A percentile compares a stretch with the other conserved stretches of the same genome.
These are phyloP conservation scores for Stenodema calcarata DNA, from an alignment of 2,888 invertebrate species.

Conservation along the genomic window DNA sequence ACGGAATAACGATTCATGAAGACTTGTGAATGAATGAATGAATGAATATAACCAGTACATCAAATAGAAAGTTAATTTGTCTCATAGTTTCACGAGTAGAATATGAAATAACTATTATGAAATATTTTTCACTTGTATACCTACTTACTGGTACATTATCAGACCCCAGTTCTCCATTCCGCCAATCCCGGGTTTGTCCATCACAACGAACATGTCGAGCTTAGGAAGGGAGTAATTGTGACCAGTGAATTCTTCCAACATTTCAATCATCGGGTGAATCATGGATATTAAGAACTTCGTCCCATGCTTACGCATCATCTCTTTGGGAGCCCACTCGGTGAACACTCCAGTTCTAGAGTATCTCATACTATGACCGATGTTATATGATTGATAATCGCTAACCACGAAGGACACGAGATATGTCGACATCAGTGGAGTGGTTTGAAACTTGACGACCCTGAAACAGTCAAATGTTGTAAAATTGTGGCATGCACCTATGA, in stretches of 20 bases:
- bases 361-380: slow-evolving; percentile 57
- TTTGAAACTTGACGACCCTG: slow-evolving; percentile 71
- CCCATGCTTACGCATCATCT: slow-evolving; percentile 71
- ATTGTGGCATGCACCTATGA: no score
- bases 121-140: no score
- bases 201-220: slow-evolving; percentile 88
- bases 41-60: no score
- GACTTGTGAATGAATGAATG: no score
- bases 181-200: slow-evolving; percentile 80
- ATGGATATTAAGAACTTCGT: slow-evolving; percentile 71
- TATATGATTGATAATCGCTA: slow-evolving; percentile 53
- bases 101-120: no score
- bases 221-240: slow-evolving; percentile 78
- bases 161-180: slow-evolving; percentile 89
- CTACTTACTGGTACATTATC: slow-evolving; percentile 65
- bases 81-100: no score
- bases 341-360: slow-evolving; percentile 64
- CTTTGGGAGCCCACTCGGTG: slow-evolving; percentile 73
- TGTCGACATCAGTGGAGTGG: slow-evolving; percentile 88
- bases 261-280: slow-evolving; percentile 71
- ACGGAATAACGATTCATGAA: no score
- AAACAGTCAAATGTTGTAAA: no score
- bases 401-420: slow-evolving; percentile 82
- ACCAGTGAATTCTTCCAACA: slow-evolving; percentile 75
- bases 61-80: no score